Evolutionary conservation across 2,113 vertebrate species (phyloP), one percentile per base, ranked within the genome.

Genomic region (Hystrix cristata): DNA sequence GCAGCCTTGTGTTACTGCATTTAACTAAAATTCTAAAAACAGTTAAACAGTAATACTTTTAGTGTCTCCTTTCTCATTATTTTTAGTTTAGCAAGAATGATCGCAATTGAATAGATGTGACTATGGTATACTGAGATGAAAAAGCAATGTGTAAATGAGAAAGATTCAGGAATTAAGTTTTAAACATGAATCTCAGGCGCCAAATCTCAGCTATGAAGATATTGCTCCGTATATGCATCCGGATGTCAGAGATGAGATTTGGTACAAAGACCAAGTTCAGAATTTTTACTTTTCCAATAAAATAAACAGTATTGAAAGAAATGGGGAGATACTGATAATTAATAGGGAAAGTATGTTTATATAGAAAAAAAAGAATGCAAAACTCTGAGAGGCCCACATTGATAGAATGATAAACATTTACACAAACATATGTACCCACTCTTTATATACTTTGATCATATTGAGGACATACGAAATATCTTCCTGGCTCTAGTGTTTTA

Each of bases 71-170:
- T 23, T 93, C 67, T 59, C 57, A 31, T 13, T 60, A 46, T 46
- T 78, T 90, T 93, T 76, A 38, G 74, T 74, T 59, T 90, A 94
- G 72, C 60, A 71, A 74, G 74, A 89, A 72, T 85, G 29, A 62
- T 31, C 23, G 38, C 18, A 88, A 57, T 12, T 69, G 19, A 80
- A 71, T 7, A 86, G 78, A 78, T 34, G 51, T 13, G 21, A 51
- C 38, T 74, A 38, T 51, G 57, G 87, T 27, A 85, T 76, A 94
- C 4, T 4, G 1, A 60, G 23, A 59, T 60, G 3, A 89, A 94
- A 92, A 65, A 87, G 78, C 5, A 55, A 11, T 27, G 10, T 74
- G n/a, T 74, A 91, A 91, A 87, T 38, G 16, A 11, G 7, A 90
- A 67, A 64, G 31, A 74, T 71, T 93, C 8, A 31, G 46, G 87